Evolutionary conservation across 2,888 invertebrate species (phyloP), one percentile per base, ranked within the genome.

Genomic region (Macropis europaea): DNA sequence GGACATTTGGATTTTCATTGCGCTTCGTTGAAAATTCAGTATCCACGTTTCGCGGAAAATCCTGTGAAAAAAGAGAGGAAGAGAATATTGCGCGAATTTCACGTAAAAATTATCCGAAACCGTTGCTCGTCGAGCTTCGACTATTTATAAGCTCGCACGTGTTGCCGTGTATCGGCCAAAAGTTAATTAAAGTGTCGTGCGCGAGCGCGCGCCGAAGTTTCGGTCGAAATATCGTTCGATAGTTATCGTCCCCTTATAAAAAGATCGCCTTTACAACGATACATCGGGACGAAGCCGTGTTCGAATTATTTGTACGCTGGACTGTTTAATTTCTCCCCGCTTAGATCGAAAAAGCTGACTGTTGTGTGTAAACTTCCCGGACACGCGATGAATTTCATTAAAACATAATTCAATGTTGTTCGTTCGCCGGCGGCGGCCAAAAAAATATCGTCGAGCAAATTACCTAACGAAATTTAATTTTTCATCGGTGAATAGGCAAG

Each of bases 111-210:
- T 19, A 45, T 28, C 4, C 7, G 11, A 54, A 40, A 53, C 43
- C 19, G 6, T 52, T 28, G 5, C 13, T n/a, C 3, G n/a, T n/a
- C 26, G 53, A 5, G 13, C 15, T 24, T 60, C 40, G 45, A 34
- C 64, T 77, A 76, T 83, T 82, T 75, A 76, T 75, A 73, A 73
- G 56, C 53, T 59, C 26, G 43, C 54, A 50, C 54, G 45, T 50
- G 69, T 50, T 54, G 38, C 40, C 45, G 47, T 54, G 50, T 69
- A 57, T 74, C 59, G 72, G 50, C 42, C n/a, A 47, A 30, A 42
- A 70, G 56, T 73, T 79, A 77, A 82, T 81, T 81, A 77, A 77
- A 81, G 61, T 59, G 22, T 56, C 48, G 2, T 26, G 50, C 11
- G 52, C n/a, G 19, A 3, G 22, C 36, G 6, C 7, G 22, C 13